A percentile compares a stretch with the other conserved stretches of the same genome.
phyloP scores from a whole-genome alignment of 2,113 vertebrate species.

The Osmerus eperlanus region DNA sequence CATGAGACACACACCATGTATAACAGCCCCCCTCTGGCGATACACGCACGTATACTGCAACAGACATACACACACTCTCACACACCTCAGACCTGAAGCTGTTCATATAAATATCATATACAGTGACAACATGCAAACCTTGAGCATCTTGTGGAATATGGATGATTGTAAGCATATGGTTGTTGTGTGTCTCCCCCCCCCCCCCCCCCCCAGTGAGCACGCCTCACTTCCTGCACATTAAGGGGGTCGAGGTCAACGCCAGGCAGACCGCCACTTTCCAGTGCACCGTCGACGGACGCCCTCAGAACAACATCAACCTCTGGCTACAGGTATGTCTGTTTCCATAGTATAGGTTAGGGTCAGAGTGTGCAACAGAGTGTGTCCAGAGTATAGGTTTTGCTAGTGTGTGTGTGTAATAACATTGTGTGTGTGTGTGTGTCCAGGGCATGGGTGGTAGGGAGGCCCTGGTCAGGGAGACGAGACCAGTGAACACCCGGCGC shows the following conservation, averaged over 20 bases:
- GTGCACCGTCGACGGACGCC: constrained; percentile 87
- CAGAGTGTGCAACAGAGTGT: background rate
- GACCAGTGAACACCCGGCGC: constrained; percentile 76
- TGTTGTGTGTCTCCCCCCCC: background rate
- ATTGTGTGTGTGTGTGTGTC: background rate
- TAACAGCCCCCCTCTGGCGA: no score
- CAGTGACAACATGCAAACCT: no score
- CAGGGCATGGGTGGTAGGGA: constrained; percentile 77
- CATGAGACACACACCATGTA: no score
- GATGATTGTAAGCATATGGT: background rate
- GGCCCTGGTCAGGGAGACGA: constrained; percentile 82
- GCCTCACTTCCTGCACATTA: constrained; percentile 91
- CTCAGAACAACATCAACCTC: constrained; percentile 76
- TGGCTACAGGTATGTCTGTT: constrained; percentile 84
- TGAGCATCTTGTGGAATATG: background rate
- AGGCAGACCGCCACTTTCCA: constrained; percentile 88
- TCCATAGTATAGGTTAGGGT: background rate
- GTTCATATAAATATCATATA: no score
- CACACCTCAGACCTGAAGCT: no score
- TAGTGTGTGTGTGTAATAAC: background rate
- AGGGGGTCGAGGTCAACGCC: constrained; percentile 93
- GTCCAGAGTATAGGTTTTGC: background rate
- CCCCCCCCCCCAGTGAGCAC: constrained; percentile 76
- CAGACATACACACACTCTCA: no score
- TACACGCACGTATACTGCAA: no score